Conservation (phyloP, 2,113 vertebrate species). For the Sinocyclocheilus maitianheensis region DNA sequence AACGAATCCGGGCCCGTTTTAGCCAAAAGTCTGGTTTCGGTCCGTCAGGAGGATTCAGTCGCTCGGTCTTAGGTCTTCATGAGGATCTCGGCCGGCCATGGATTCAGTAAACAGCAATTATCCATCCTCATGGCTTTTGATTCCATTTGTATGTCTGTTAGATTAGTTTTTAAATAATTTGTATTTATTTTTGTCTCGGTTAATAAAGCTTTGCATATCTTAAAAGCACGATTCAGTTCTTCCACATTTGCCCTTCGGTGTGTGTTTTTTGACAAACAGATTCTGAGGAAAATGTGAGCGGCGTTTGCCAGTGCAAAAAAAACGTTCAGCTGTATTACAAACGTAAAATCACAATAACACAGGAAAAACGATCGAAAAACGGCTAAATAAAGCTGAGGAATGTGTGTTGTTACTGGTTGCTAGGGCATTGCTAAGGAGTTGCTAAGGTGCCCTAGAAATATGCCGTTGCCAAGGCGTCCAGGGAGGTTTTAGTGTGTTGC, state of each 20-base stretch:
- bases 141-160: neutral
- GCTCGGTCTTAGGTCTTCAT: slow-evolving; percentile 22
- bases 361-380: neutral
- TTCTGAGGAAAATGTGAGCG: neutral
- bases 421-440: neutral
- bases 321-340: neutral
- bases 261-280: neutral
- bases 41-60: neutral
- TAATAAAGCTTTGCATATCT: neutral
- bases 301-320: neutral
- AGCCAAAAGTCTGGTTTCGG: slow-evolving; percentile 25
- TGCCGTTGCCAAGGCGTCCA: too few relatives aligned
- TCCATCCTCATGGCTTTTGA: neutral
- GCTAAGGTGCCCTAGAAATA: too few relatives aligned
- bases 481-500: too few relatives aligned
- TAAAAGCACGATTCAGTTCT: neutral
- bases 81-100: neutral
- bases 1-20: neutral
- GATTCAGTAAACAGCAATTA: slow-evolving; percentile 1
- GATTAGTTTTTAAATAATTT: neutral
- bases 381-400: neutral
- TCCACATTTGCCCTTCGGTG: neutral
- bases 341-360: neutral
- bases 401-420: neutral
- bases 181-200: neutral